Evolutionary conservation across 2,888 invertebrate genomes (phyloP), one percentile per base, ranked within the genome.

Genomic region (Achlya flavicornis): DNA sequence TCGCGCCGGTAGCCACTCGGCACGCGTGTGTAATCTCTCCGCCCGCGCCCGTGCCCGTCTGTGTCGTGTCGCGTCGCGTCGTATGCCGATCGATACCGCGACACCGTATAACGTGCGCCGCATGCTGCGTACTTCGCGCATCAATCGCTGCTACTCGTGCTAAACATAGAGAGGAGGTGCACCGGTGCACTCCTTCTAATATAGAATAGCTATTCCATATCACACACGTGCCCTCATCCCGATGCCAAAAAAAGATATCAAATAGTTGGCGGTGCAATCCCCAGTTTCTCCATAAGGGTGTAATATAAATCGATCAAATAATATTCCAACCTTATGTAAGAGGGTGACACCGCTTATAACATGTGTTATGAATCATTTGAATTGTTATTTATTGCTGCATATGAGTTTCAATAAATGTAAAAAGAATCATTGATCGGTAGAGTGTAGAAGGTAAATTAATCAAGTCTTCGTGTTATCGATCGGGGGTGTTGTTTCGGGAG

Each of bases 1-100:
- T 85, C 89, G 89, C 89, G 91, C 89, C 91, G 89, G 91, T 89
- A 84, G 80, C 86, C 91, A 89, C 90, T 90, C 87, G 92, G 80
- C 91, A 91, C 92, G 91, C 90, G 91, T 87, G 91, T 87, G 80
- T 77, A 80, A 75, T 63, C 75, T 78, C 78, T 72, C 74, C 77
- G 77, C 74, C 70, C 46, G 46, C 12, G n/a, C 46, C 41, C 81
- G 83, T 86, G 67, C 70, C 63, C 63, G 48, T 48, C 14, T 48
- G 64, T 26, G 26, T 26, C 1, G 26, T 26, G 26, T 26, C 26
- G 26, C 57, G 69, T 68, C 72, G 61, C 71, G 76, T 66, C 67
- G 64, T 71, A 66, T 64, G 57, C 57, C 76, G 79, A 81, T 79
- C 82, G 72, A 81, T 82, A 78, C 71, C 78, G 76, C 72, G 80